Conservation (phyloP, 2,113 vertebrate species). For the Eidolon helvum region DNA sequence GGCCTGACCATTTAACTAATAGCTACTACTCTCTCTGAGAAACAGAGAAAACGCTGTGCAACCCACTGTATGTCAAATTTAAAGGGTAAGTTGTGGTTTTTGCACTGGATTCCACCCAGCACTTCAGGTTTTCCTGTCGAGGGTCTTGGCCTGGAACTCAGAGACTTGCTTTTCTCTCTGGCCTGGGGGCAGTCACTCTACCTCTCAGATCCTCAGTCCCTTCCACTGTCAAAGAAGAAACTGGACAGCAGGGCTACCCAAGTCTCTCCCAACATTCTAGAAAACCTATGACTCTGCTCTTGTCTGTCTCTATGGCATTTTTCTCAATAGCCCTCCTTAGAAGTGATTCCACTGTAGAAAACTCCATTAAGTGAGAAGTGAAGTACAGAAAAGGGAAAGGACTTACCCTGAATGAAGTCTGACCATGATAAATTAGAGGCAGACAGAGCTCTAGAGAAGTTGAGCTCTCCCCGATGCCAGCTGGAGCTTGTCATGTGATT, state of each 20-base stretch:
- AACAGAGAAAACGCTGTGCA: neutral
- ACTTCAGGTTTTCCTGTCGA: neutral
- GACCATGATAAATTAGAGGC: neutral
- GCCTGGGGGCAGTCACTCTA: neutral
- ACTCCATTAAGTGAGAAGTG: neutral
- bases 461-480: neutral
- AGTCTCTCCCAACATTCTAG: too few relatives aligned
- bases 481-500: neutral
- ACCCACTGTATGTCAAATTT: neutral
- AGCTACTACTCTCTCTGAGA: neutral
- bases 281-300: neutral
- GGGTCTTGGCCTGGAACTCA: neutral
- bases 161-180: neutral
- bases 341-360: neutral
- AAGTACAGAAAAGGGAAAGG: neutral
- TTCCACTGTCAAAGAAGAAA: neutral
- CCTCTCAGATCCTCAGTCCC: neutral
- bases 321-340: neutral
- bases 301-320: neutral
- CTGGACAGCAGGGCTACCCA: neutral
- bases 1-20: neutral
- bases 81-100: neutral
- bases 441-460: neutral
- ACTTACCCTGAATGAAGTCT: neutral
- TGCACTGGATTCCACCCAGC: neutral